Base-by-base conservation (phyloP, 2,113 vertebrate species). In the Nansenia antarctica region DNA sequence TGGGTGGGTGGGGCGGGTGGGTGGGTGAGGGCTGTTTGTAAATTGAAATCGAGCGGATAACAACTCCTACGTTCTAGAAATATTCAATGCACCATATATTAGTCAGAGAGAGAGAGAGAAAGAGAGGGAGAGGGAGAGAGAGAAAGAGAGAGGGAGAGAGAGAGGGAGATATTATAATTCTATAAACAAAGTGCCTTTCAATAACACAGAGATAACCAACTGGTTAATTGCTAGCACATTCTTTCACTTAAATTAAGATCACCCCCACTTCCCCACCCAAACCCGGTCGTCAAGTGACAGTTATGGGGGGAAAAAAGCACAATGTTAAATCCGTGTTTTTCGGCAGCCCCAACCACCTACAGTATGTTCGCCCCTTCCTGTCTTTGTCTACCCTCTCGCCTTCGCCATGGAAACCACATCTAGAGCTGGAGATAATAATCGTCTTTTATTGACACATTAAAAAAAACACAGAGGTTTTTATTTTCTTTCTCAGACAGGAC, bases 361-460 rank as follows among this genome's bases (percentile, higher is more conserved):
- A 3, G 5, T n/a, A n/a, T n/a, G n/a, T n/a, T n/a, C 27, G 0
- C 30, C 3, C 57, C 74, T 79, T 77, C 79, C 72, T 72, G 66
- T 11, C 66, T 79, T 81, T 76, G 65, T 79, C 69, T 75, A 20
- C 26, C 2, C 32, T 24, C 66, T 65, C 34, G 30, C 24, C 4
- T 11, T 54, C 55, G 27, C 65, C 65, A 69, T 42, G 54, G 55
- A n/a, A 65, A 73, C 55, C 35, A 24, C 59, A n/a, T n/a, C n/a
- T n/a, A n/a, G n/a, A n/a, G n/a, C n/a, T n/a, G n/a, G n/a, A n/a
- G n/a, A n/a, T n/a, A n/a, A n/a, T n/a, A n/a, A n/a, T n/a, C n/a
- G n/a, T n/a, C n/a, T n/a, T n/a, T n/a, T n/a, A n/a, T n/a, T n/a
- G n/a, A n/a, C n/a, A n/a, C n/a, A n/a, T n/a, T n/a, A n/a, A n/a